Evolutionary conservation across 2,888 invertebrate species (phyloP), one percentile per base, ranked within the genome.

Genomic region (Drosophila eohydei): DNA sequence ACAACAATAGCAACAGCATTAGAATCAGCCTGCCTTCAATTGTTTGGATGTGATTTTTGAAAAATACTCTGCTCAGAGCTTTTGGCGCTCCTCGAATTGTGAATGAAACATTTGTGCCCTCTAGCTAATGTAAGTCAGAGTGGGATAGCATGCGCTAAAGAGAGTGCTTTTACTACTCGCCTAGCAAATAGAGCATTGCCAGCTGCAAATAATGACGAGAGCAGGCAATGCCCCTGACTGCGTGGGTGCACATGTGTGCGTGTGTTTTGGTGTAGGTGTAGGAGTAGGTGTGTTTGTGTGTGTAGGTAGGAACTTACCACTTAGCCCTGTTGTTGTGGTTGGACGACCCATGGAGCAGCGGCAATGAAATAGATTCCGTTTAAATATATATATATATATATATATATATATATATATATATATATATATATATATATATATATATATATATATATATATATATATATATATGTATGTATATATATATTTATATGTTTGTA

Each of bases 301-400:
- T 63, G 40, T 40, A 61, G 34, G 62, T 72, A 74, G 72, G 74
- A 82, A 92, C 93, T 91, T 86, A 92, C 93, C 92, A 92, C 76
- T 92, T 92, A 76, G 91, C 92, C 92, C 92, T 92, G 78, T 81
- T 87, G 75, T 82, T 72, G 74, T 69, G 82, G 73, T 71, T 70
- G 43, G 63, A 67, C 60, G 52, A 57, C 78, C 78, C 71, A 68
- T 59, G 56, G 68, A 70, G 80, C 66, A 40, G 65, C 70, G 65
- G 51, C 68, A 80, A 70, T 69, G 62, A 60, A 74, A 73, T 67
- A 61, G 60, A 68, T 61, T 59, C 55, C 40, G 50, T 64, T 54
- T 30, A 55, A 78, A 43, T 56, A 43, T 16, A 32, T 32, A 74
- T 61, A 55, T 46, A 59, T 50, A 61, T 63, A 54, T 65, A 38